These are phyloP conservation scores for Rhodinocichla rosea DNA, from an alignment of 2,113 vertebrate species.

Conservation along the genomic window DNA sequence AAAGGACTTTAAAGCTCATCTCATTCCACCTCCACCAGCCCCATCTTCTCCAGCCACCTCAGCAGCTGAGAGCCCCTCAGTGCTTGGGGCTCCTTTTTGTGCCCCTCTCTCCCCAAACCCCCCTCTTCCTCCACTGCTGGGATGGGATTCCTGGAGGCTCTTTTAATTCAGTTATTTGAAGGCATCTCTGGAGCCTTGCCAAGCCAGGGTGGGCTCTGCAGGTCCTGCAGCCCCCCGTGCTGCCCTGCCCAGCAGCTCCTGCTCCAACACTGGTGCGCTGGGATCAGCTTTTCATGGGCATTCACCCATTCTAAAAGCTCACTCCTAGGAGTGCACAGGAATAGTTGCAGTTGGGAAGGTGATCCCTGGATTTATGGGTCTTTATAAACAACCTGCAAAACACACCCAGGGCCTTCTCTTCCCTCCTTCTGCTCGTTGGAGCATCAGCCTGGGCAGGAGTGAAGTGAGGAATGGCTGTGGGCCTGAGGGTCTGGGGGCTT, in stretches of 20 bases:
- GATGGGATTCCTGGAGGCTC: neutral
- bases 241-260: neutral
- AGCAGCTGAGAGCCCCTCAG: neutral
- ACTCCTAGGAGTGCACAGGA: accelerated
- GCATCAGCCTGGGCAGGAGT: neutral
- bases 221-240: neutral
- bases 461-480: neutral
- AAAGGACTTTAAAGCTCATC: neutral
- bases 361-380: neutral
- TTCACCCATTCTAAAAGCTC: neutral
- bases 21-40: neutral
- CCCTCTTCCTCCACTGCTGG: neutral
- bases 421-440: neutral
- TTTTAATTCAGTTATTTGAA: neutral
- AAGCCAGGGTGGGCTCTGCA: neutral
- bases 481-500: neutral
- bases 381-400: neutral
- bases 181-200: neutral
- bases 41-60: neutral
- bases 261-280: neutral
- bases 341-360: neutral
- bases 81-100: neutral
- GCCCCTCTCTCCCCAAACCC: too few relatives aligned
- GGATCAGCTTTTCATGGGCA: neutral
- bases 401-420: neutral